phyloP scores from a whole-genome alignment of 1,140 invertebrate genomes.

The Pomacea maculata region DNA sequence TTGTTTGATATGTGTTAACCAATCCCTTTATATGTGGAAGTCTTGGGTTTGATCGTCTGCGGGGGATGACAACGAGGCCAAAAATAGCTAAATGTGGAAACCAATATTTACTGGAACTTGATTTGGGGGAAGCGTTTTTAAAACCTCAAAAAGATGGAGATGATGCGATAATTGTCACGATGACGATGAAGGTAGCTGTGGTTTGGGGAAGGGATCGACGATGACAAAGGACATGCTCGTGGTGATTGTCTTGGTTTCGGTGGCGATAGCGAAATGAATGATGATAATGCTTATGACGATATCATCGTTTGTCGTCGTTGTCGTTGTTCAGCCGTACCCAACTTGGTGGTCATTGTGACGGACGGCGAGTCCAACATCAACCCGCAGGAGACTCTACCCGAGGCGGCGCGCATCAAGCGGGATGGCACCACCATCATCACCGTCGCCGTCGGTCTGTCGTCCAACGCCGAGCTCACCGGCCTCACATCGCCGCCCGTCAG shows the following conservation, averaged over 20 bases:
- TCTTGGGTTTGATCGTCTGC: background rate
- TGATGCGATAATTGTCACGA: no score
- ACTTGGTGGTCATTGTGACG: conserved; percentile 54
- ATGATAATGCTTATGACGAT: no score
- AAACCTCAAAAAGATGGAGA: no score
- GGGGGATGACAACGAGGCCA: no score
- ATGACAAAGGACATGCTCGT: no score
- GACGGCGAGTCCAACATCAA: conserved; percentile 60
- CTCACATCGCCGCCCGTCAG: conserved; percentile 49
- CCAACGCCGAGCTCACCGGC: conserved; percentile 43
- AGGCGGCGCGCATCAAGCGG: conserved; percentile 46
- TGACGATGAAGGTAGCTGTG: background rate
- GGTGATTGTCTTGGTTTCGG: no score
- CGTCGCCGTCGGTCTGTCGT: conserved; percentile 49
- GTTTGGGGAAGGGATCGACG: no score
- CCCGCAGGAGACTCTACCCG: conserved; percentile 47
- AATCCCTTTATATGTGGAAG: background rate
- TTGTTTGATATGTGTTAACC: background rate
- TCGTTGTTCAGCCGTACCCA: conserved; percentile 45
- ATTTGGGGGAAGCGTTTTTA: no score
- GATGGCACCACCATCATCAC: conserved; percentile 52
- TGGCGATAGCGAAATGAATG: no score
- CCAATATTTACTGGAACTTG: no score
- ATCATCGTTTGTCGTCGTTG: background rate
- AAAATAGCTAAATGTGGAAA: background rate